Base-by-base conservation (phyloP, 2,888 invertebrate genomes). In the Drosophila anomalipes region DNA sequence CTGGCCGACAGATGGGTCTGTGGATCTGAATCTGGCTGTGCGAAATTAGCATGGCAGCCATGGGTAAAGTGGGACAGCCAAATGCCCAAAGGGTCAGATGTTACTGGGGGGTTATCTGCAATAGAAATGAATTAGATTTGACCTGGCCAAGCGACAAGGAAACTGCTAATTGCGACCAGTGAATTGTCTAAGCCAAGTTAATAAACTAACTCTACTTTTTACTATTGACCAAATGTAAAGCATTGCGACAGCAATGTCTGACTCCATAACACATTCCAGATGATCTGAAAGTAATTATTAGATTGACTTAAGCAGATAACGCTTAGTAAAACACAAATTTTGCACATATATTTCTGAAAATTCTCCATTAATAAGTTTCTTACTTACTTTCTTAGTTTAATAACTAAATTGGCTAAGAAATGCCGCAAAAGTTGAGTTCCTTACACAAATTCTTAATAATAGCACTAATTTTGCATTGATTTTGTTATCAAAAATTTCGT, bases 51-150 rank as follows among this genome's bases (percentile, higher is more conserved):
- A 62, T 16, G 19, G 22, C 3, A 39, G 44, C 35, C 67, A 79
- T 79, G 80, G 64, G 68, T 67, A 79, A 61, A 77, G 60, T 37
- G 47, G 44, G 60, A 39, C 44, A 35, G 35, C 28, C 32, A 33
- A 57, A 61, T 60, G 22, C 28, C 22, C 22, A 16, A 51, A 22
- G 59, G 57, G 51, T 61, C 65, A 53, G 51, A 33, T 19, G 37
- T 53, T 49, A 51, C 51, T 35, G 26, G 59, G 41, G 58, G 60
- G 47, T 70, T 65, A 78, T 59, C 44, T 53, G 65, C 32, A 44
- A 75, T 52, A 52, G 30, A 59, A 68, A 74, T 64, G 32, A 44
- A 28, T 53, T 39, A 28, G 61, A 35, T 57, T 58, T 59, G 32
- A 41, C 56, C 66, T 62, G 44, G 41, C 33, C 10, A 28, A 22